These are phyloP conservation scores for Pachliopta kotzebuea DNA, from an alignment of 2,888 invertebrate genomes.

Conservation along the genomic window DNA sequence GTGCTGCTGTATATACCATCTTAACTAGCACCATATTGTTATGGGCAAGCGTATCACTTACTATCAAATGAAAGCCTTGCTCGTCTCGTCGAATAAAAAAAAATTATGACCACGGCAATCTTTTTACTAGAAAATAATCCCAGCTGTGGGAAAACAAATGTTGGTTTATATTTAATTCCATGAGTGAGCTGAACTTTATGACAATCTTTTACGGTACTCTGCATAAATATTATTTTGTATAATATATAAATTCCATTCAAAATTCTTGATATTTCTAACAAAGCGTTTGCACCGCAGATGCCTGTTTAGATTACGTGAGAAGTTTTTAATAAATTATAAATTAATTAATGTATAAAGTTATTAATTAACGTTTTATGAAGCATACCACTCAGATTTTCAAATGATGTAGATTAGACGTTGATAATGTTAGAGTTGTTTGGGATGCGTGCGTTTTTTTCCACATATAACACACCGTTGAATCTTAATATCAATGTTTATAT, in stretches of 20 bases:
- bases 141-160: no score
- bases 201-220: background rate
- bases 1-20: no score
- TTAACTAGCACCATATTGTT: no score
- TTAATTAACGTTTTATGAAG: conserved; percentile 12
- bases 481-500: conserved; percentile 16
- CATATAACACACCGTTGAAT: conserved; percentile 9
- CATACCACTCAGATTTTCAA: conserved; percentile 15
- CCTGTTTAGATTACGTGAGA: conserved; percentile 13
- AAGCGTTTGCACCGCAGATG: conserved; percentile 8
- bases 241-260: background rate
- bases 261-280: conserved; percentile 9
- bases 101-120: no score
- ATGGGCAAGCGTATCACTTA: no score
- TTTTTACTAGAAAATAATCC: no score
- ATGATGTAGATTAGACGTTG: conserved; percentile 19
- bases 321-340: conserved; percentile 9
- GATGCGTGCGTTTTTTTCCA: conserved; percentile 9
- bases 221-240: background rate
- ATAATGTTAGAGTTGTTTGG: conserved; percentile 14
- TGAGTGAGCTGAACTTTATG: no score
- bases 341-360: conserved; percentile 17
- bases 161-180: no score
- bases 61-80: no score
- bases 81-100: no score